A percentile compares a stretch with the other conserved stretches of the same genome.
phyloP scores from a whole-genome alignment of 2,888 invertebrate genomes.

The Teleogryllus oceanicus region DNA sequence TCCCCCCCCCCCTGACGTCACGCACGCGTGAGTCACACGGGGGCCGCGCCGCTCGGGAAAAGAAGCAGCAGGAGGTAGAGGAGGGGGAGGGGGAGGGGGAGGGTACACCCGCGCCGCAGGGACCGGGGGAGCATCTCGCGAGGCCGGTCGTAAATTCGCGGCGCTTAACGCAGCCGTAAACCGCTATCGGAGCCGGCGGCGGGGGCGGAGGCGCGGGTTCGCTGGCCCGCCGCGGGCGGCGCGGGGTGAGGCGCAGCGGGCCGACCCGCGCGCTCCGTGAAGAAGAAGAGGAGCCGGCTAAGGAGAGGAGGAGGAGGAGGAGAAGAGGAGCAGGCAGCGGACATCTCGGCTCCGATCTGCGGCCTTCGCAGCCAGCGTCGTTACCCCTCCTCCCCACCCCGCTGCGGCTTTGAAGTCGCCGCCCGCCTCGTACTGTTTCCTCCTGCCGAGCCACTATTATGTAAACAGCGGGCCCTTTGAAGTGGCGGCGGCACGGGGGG shows the following conservation, averaged over 20 bases:
- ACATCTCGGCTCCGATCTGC: slow-evolving; percentile 18
- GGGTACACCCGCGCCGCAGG: too few species aligned
- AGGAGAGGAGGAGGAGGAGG: slow-evolving; percentile 18
- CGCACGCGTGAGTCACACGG: neutral
- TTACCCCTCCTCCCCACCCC: slow-evolving; percentile 7
- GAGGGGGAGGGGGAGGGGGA: too few species aligned
- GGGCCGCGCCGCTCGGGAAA: neutral
- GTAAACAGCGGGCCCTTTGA: slow-evolving; percentile 18
- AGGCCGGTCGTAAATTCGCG: neutral
- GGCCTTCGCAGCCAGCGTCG: slow-evolving; percentile 18
- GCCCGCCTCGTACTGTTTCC: slow-evolving; percentile 12
- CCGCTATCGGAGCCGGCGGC: neutral
- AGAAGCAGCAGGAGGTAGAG: too few species aligned
- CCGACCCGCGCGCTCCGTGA: neutral
- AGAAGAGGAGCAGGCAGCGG: neutral
- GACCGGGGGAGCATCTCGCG: too few species aligned
- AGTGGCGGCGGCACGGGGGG: neutral
- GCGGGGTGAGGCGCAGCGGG: neutral
- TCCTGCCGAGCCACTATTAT: slow-evolving; percentile 18
- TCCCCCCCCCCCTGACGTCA: neutral
- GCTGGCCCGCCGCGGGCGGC: neutral
- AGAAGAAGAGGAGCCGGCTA: neutral
- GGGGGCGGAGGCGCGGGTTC: neutral
- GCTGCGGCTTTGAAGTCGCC: slow-evolving; percentile 18
- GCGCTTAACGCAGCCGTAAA: slow-evolving; percentile 7